Percentiles rank a stretch among this genome's conserved stretches.
Conservation (phyloP, 2,888 invertebrate genomes). For the Orchestes rusci region DNA sequence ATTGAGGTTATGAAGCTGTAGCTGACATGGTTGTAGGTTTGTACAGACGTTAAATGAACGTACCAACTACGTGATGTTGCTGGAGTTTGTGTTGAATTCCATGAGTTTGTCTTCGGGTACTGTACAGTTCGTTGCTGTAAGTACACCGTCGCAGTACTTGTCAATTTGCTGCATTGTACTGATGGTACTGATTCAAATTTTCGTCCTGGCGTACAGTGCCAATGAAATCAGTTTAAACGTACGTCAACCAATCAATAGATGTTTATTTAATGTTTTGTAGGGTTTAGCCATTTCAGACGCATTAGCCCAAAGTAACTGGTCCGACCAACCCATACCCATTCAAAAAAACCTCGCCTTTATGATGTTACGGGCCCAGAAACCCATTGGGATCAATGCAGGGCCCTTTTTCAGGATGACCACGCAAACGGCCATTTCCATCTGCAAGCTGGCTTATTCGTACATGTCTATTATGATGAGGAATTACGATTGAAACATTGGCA, state of each 20-base stretch:
- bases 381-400: constrained; percentile 9
- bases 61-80: constrained; percentile 29
- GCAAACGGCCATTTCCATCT: constrained; percentile 5
- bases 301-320: constrained; percentile 19
- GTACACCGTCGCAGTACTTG: too few relatives aligned
- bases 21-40: constrained; percentile 28
- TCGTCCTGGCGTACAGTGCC: constrained; percentile 10
- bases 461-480: constrained; percentile 14
- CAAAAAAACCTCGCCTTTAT: constrained; percentile 6
- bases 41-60: constrained; percentile 27
- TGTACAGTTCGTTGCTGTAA: constrained; percentile 15
- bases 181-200: constrained; percentile 2
- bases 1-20: too few relatives aligned
- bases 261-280: too few relatives aligned
- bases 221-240: constrained; percentile 10
- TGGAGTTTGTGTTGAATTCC: constrained; percentile 31
- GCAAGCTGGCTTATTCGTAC: constrained; percentile 22
- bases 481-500: too few relatives aligned
- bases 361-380: constrained; percentile 9
- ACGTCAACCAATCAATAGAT: not conserved
- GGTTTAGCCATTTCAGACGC: constrained; percentile 24
- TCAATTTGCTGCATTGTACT: too few relatives aligned
- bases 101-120: constrained; percentile 21
- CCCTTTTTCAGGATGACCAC: constrained; percentile 13
- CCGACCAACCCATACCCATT: constrained; percentile 9